Evolutionary conservation across 2,113 vertebrate species (phyloP).

Genomic region (Pterocles orientalis): DNA sequence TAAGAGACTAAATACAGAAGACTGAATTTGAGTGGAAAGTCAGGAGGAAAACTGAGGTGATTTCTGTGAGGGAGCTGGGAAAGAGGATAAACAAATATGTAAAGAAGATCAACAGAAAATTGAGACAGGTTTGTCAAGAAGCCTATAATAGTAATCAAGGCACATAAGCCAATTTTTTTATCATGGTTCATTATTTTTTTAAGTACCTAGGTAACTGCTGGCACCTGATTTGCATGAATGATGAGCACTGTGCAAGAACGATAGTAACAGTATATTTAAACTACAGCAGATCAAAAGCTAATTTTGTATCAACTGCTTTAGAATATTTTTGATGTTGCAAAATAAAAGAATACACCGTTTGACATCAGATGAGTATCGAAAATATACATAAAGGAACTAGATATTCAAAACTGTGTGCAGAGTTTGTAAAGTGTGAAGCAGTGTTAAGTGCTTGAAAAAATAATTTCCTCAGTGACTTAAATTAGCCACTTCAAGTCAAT

Average conservation of each 20-base stretch:
- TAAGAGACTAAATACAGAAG: not conserved
- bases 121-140: not conserved
- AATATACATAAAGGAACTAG: too few species aligned
- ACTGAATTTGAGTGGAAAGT: not conserved
- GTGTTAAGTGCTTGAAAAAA: constrained; percentile 1
- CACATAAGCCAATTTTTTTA: not conserved
- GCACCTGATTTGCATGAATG: not conserved
- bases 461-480: constrained; percentile 9
- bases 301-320: too few species aligned
- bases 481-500: constrained; percentile 6
- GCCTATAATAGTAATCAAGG: not conserved
- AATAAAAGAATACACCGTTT: too few species aligned
- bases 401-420: not conserved
- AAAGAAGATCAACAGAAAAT: not conserved
- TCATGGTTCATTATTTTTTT: not conserved
- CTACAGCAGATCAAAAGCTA: too few species aligned
- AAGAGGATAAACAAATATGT: not conserved
- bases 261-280: not conserved
- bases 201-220: not conserved
- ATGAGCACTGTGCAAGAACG: not conserved
- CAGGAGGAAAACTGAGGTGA: not conserved
- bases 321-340: too few species aligned
- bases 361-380: too few species aligned
- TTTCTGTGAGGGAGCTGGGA: not conserved
- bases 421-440: not conserved